These are phyloP conservation scores for Oasisia sp. DNA, from an alignment of 2,888 invertebrate genomes.

Conservation along the genomic window DNA sequence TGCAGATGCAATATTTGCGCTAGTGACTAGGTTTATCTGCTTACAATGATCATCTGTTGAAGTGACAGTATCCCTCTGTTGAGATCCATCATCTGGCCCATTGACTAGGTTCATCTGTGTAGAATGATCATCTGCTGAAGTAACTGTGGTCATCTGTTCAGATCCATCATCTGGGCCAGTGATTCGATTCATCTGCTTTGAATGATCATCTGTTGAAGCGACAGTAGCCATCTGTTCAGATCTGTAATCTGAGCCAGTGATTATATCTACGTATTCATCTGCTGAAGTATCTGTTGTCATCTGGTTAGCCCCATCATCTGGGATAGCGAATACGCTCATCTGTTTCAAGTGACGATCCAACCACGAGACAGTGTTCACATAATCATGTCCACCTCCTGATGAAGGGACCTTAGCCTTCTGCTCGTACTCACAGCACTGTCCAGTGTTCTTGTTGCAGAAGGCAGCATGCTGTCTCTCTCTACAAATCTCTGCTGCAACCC, in stretches of 20 bases:
- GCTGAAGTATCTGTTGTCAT: too few species aligned
- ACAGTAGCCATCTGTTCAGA: too few species aligned
- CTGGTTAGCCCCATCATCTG: too few species aligned
- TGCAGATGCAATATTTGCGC: background rate
- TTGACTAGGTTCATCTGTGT: background rate
- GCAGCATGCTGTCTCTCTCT: background rate
- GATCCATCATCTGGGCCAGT: background rate
- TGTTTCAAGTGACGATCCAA: background rate
- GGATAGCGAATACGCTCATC: too few species aligned
- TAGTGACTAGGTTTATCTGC: background rate
- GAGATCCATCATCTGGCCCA: background rate
- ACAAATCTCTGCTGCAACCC: background rate
- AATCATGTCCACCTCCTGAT: background rate
- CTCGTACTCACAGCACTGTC: background rate
- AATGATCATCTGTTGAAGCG: background rate
- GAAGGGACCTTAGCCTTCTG: background rate
- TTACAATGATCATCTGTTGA: background rate
- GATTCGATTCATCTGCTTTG: background rate
- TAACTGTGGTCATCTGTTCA: background rate
- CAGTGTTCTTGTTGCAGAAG: background rate
- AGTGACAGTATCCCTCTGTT: background rate
- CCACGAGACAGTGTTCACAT: background rate
- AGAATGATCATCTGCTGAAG: background rate
- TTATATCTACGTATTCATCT: too few species aligned
- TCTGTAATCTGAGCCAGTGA: too few species aligned